phyloP scores from a whole-genome alignment of 2,113 vertebrate species.

The Microtus pennsylvanicus region DNA sequence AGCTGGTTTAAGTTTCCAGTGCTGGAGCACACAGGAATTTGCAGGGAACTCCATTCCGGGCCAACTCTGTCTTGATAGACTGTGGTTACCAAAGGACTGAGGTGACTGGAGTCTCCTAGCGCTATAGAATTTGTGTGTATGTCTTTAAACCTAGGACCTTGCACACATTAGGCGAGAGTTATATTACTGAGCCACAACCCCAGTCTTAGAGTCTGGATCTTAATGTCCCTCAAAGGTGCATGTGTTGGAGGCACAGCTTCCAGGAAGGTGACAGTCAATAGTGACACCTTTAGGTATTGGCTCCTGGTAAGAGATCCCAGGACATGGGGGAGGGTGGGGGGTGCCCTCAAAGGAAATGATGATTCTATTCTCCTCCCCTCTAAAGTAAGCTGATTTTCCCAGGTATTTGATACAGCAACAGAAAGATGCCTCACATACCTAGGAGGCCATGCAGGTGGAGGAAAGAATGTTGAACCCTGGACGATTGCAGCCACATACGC shows the following conservation, averaged over 20 bases:
- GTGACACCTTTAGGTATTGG: background rate
- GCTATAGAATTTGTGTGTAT: background rate
- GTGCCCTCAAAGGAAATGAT: background rate
- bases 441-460: background rate
- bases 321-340: too few relatives aligned
- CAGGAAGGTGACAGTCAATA: background rate
- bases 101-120: background rate
- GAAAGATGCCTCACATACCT: background rate
- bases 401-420: background rate
- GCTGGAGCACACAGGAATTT: background rate
- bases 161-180: background rate
- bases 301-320: background rate
- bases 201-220: background rate
- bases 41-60: background rate
- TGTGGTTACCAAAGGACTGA: background rate
- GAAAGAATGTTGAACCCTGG: background rate
- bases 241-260: background rate
- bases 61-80: background rate
- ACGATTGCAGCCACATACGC: fast-evolving
- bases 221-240: background rate
- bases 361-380: background rate
- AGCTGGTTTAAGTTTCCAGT: constrained; percentile 27
- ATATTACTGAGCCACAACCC: background rate
- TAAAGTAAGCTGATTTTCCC: background rate
- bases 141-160: background rate